These are phyloP conservation scores for Dryadula phaetusa DNA, from an alignment of 2,888 invertebrate genomes.

Conservation along the genomic window DNA sequence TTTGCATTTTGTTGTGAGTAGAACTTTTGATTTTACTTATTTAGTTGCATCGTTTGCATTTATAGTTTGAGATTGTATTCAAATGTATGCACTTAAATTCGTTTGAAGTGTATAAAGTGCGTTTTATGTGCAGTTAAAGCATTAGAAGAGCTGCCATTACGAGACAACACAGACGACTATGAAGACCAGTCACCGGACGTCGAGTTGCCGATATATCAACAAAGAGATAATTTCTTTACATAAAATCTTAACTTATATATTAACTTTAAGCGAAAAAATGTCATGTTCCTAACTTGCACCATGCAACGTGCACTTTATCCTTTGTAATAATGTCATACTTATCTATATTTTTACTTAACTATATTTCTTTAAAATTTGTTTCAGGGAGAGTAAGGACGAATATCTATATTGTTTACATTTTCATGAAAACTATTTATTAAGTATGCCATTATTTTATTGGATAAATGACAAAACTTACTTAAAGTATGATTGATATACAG, in stretches of 20 bases:
- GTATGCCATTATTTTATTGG: neutral
- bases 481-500: neutral
- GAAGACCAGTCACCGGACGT: conserved; percentile 91
- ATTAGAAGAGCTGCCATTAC: conserved; percentile 88
- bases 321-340: neutral
- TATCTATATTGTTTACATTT: neutral
- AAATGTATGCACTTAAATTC: neutral
- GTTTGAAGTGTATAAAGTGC: neutral
- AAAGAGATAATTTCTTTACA: conserved; percentile 92
- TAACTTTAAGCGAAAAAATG: neutral
- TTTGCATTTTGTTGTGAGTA: conserved; percentile 83
- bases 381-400: neutral
- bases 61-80: conserved; percentile 1
- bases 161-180: conserved; percentile 85
- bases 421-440: too few species aligned
- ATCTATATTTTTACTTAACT: too few species aligned
- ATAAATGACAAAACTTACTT: neutral
- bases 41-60: conserved; percentile 46
- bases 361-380: too few species aligned
- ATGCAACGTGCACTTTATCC: too few species aligned
- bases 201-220: conserved; percentile 92
- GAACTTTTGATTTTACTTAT: conserved; percentile 56
- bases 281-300: neutral
- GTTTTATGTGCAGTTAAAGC: conserved; percentile 86
- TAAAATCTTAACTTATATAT: conserved; percentile 54